These are phyloP conservation scores for Epinephelus fuscoguttatus DNA, from an alignment of 2,113 vertebrate genomes.

Conservation along the genomic window DNA sequence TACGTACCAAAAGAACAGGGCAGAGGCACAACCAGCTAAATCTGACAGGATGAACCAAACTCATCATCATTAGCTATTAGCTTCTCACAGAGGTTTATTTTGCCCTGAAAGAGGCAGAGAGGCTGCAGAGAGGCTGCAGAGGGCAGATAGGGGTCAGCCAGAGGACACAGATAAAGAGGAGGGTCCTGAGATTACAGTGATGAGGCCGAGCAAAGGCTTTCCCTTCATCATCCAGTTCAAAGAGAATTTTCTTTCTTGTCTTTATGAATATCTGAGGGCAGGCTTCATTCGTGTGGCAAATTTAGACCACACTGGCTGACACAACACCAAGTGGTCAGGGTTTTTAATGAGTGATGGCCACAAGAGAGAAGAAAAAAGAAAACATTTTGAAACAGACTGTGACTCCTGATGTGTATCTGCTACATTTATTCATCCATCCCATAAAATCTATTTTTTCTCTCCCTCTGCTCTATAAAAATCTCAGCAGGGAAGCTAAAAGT, in stretches of 20 bases:
- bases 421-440: conserved; percentile 12
- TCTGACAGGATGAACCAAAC: too few relatives aligned
- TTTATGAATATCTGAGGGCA: background rate
- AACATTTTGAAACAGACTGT: conserved; percentile 3
- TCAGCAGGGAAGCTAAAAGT: background rate
- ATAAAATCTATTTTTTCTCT: conserved; percentile 18
- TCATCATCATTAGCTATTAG: too few relatives aligned
- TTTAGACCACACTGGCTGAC: background rate
- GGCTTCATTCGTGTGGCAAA: background rate
- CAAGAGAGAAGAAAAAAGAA: background rate
- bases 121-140: background rate
- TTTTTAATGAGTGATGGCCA: background rate
- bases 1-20: too few relatives aligned
- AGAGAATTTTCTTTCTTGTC: background rate
- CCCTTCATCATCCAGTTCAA: conserved; percentile 27
- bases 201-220: background rate
- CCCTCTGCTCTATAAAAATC: conserved; percentile 40
- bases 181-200: conserved; percentile 38
- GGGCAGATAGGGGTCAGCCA: conserved; percentile 23
- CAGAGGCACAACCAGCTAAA: too few relatives aligned
- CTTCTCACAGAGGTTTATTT: too few relatives aligned
- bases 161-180: conserved; percentile 46
- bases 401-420: conserved; percentile 3
- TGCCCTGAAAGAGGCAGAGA: too few relatives aligned
- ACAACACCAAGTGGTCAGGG: too few relatives aligned